Evolutionary conservation across 2,113 vertebrate species (phyloP).

Genomic region (Nesoenas mayeri): DNA sequence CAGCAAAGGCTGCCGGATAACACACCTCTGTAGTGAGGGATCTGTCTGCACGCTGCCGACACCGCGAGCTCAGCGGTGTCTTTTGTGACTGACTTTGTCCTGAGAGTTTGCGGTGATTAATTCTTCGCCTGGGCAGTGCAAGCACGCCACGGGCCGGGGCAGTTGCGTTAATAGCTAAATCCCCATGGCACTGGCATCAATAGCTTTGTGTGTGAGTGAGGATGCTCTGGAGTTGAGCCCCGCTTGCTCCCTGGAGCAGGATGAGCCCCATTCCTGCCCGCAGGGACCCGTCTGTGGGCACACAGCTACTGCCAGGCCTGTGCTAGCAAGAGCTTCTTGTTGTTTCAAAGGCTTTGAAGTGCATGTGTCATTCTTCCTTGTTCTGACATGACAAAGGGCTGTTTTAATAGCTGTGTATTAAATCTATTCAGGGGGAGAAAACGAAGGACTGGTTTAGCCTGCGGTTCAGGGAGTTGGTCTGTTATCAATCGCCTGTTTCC

Average conservation of each 20-base stretch:
- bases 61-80: background rate
- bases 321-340: background rate
- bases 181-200: accelerated
- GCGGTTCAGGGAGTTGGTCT: background rate
- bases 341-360: background rate
- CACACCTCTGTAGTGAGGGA: background rate
- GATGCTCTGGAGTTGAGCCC: background rate
- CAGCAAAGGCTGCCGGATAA: background rate
- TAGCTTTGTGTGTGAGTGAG: background rate
- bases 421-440: background rate
- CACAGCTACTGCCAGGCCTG: background rate
- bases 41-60: background rate
- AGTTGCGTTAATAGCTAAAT: background rate
- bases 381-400: background rate
- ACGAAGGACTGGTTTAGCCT: background rate
- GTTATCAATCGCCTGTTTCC: background rate
- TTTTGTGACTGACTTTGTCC: background rate
- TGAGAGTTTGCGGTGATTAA: background rate
- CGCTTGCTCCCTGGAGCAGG: accelerated
- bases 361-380: background rate
- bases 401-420: background rate
- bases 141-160: background rate
- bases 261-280: background rate
- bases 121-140: background rate
- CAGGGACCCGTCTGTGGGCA: background rate